Percentiles rank a stretch among this genome's conserved stretches.
These are phyloP conservation scores for Pseudorhombus dupliciocellatus DNA, from an alignment of 2,113 vertebrate genomes.

Conservation along the genomic window DNA sequence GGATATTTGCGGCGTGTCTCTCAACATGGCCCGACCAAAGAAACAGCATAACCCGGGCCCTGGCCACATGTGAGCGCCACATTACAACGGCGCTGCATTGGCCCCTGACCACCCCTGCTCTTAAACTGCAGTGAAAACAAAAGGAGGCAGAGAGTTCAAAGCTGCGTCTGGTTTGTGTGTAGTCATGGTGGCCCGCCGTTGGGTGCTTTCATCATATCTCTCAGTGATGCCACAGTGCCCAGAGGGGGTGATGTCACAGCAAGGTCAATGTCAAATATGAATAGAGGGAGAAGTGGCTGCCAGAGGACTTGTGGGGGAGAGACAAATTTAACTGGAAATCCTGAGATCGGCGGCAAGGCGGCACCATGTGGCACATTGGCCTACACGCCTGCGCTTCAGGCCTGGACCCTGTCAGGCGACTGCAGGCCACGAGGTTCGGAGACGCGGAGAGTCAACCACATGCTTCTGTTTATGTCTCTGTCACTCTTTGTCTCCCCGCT, in stretches of 20 bases:
- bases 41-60: conserved; percentile 62
- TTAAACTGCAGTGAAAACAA: conserved; percentile 69
- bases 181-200: conserved; percentile 77
- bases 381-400: conserved; percentile 54
- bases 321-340: conserved; percentile 70
- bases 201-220: conserved; percentile 75
- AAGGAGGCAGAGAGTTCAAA: conserved; percentile 68
- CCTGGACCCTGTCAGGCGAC: conserved; percentile 48
- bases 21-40: conserved; percentile 60
- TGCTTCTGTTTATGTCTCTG: conserved; percentile 72
- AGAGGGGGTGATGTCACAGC: conserved; percentile 71
- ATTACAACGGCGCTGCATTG: conserved; percentile 50
- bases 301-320: conserved; percentile 70
- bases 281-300: conserved; percentile 66
- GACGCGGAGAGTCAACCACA: conserved; percentile 65
- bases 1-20: conserved; percentile 68
- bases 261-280: conserved; percentile 78
- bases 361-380: conserved; percentile 67
- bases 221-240: conserved; percentile 65
- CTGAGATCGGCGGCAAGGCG: conserved; percentile 61
- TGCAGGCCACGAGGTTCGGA: conserved; percentile 52
- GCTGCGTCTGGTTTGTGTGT: conserved; percentile 72
- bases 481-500: conserved; percentile 68
- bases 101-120: conserved; percentile 65
- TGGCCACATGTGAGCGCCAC: conserved; percentile 74